Percentiles rank a stretch among this genome's conserved stretches.
Evolutionary conservation across 2,797 vertebrate genomes (phyloP).

Genomic region (Brotogeris chrysoptera): DNA sequence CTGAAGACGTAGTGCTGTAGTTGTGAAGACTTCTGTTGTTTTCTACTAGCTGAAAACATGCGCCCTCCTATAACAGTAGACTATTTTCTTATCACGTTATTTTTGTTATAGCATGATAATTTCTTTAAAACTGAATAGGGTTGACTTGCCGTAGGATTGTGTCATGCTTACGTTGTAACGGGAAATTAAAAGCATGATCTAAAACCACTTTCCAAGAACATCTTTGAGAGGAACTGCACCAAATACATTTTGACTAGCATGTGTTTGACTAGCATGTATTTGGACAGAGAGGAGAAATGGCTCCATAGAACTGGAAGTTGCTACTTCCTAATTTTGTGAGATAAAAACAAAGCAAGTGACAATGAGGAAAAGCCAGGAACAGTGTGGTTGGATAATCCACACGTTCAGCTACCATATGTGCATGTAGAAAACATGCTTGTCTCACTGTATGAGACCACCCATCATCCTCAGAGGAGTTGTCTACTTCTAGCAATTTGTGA

Average conservation of each 20-base stretch:
- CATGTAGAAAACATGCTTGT: not conserved
- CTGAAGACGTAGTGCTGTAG: not conserved
- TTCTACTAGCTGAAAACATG: not conserved
- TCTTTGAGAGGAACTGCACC: not conserved
- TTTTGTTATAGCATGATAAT: not conserved
- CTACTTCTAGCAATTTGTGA: not conserved
- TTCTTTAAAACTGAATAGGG: not conserved
- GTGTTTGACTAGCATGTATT: not conserved
- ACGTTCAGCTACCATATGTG: accelerated
- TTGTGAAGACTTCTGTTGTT: not conserved
- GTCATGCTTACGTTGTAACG: not conserved
- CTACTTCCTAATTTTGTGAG: not conserved
- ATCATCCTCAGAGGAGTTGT: not conserved
- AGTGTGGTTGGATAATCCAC: not conserved
- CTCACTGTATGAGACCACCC: not conserved
- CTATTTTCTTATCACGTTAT: not conserved
- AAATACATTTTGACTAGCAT: not conserved
- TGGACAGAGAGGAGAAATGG: not conserved
- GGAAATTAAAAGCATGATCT: not conserved
- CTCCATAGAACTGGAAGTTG: not conserved
- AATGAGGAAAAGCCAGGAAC: not conserved
- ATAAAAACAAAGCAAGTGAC: not conserved
- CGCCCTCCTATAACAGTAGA: not conserved
- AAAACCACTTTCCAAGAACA: not conserved
- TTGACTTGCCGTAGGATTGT: not conserved